Conservation (phyloP, 2,888 invertebrate genomes). For the Zygogramma bicolorata region DNA sequence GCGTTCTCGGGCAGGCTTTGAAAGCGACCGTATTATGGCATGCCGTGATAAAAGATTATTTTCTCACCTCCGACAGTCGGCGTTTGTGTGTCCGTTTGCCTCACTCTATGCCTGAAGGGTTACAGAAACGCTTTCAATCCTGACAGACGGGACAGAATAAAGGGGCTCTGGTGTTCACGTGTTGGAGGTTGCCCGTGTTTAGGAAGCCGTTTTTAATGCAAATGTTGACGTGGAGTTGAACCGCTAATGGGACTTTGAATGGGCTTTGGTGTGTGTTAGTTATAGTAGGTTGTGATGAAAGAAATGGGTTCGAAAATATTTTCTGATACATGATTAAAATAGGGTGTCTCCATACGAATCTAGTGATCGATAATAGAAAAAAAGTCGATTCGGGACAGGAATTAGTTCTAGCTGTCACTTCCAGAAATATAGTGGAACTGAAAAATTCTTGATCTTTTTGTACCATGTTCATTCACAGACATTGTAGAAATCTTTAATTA, state of each 20-base stretch:
- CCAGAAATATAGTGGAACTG: too few species aligned
- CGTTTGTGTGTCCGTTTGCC: background rate
- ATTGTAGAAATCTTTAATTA: too few species aligned
- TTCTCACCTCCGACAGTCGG: constrained; percentile 45
- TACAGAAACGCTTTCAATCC: background rate
- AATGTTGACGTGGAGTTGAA: background rate
- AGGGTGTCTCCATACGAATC: too few species aligned
- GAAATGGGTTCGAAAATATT: too few species aligned
- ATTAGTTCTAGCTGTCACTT: too few species aligned
- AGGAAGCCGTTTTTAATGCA: background rate
- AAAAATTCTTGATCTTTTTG: too few species aligned
- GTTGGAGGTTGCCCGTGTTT: background rate
- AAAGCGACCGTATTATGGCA: constrained; percentile 51
- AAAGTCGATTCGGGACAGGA: too few species aligned
- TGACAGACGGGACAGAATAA: background rate
- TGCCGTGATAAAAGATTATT: constrained; percentile 54
- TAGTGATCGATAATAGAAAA: too few species aligned
- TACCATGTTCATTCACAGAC: too few species aligned
- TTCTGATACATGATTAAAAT: too few species aligned
- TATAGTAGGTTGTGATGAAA: too few species aligned
- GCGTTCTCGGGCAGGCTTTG: constrained; percentile 56
- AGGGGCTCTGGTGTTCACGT: background rate
- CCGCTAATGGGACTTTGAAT: background rate
- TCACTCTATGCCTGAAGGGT: background rate
- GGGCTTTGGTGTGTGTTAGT: too few species aligned